Evolutionary conservation across 2,797 vertebrate species (phyloP).

Genomic region (Bradypus variegatus): DNA sequence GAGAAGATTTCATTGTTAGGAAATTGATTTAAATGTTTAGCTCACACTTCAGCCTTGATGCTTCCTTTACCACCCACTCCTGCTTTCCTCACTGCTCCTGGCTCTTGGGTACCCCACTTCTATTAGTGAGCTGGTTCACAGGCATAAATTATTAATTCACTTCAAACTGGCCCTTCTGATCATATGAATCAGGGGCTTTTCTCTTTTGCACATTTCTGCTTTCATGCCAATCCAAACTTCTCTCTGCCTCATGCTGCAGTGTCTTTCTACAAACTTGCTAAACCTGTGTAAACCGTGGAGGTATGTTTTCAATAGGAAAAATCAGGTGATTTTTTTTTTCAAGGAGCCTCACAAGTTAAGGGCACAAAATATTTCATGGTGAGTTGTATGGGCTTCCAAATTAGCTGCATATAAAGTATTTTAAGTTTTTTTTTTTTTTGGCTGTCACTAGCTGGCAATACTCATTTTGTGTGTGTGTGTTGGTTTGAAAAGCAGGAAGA

Average conservation of each 20-base stretch:
- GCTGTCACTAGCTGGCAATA: conserved; percentile 73
- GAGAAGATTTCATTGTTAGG: conserved; percentile 20
- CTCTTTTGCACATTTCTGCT: conserved; percentile 19
- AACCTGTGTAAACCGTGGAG: background rate
- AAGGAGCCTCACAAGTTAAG: conserved; percentile 50
- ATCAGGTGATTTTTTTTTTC: conserved; percentile 34
- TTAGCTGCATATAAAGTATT: conserved; percentile 74
- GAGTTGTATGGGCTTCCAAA: conserved; percentile 71
- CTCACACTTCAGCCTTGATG: conserved; percentile 47
- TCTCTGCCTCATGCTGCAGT: background rate
- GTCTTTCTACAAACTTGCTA: conserved; percentile 48
- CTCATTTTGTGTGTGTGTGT: conserved; percentile 70
- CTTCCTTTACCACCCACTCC: background rate
- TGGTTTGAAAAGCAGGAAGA: conserved; percentile 84
- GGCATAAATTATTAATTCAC: conserved; percentile 62
- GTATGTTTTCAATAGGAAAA: background rate
- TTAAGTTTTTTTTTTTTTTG: conserved; percentile 69
- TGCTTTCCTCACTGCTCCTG: background rate
- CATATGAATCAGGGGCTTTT: conserved; percentile 32
- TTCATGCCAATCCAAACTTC: conserved; percentile 29
- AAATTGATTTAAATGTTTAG: conserved; percentile 48
- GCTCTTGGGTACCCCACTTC: conserved; percentile 30
- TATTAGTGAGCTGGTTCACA: conserved; percentile 46
- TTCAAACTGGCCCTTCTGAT: conserved; percentile 45
- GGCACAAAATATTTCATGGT: conserved; percentile 66